Percentiles rank a stretch among this genome's conserved stretches.
Conservation (phyloP, 2,888 invertebrate genomes). For the Ormyrus nitidulus region DNA sequence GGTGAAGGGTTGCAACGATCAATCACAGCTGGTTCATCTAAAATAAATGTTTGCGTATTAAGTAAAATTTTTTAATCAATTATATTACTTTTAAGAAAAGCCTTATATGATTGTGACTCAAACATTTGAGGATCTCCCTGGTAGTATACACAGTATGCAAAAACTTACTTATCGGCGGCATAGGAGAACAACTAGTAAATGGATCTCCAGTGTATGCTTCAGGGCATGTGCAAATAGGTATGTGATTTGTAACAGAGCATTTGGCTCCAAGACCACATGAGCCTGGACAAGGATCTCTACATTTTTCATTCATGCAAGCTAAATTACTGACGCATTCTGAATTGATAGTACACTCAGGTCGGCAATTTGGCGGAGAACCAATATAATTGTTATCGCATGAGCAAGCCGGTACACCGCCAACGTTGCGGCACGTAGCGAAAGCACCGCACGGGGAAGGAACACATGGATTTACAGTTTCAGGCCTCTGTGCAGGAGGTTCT, state of each 20-base stretch:
- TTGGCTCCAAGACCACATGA: constrained; percentile 80
- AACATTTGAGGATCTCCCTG: too few species aligned
- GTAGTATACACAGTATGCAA: too few species aligned
- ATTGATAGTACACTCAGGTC: constrained; percentile 87
- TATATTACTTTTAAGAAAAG: neutral
- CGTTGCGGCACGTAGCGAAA: constrained; percentile 79
- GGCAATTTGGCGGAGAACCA: constrained; percentile 83
- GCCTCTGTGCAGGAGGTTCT: neutral
- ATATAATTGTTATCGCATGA: constrained; percentile 79
- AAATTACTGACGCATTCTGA: constrained; percentile 85
- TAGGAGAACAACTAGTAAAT: constrained; percentile 56
- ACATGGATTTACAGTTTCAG: constrained; percentile 75
- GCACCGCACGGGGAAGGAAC: constrained; percentile 82
- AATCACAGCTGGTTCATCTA: constrained; percentile 56
- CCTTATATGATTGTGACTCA: too few species aligned
- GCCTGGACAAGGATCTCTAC: constrained; percentile 83
- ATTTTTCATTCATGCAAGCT: constrained; percentile 85
- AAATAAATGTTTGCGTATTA: neutral
- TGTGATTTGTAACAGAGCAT: constrained; percentile 75
- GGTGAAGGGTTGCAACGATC: constrained; percentile 86
- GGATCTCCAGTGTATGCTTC: constrained; percentile 69
- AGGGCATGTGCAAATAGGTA: constrained; percentile 73
- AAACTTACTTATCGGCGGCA: constrained; percentile 32
- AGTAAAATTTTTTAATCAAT: neutral
- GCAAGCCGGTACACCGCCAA: constrained; percentile 77